These are phyloP conservation scores for Cantharis nigra DNA, from an alignment of 2,888 invertebrate genomes.

Conservation along the genomic window DNA sequence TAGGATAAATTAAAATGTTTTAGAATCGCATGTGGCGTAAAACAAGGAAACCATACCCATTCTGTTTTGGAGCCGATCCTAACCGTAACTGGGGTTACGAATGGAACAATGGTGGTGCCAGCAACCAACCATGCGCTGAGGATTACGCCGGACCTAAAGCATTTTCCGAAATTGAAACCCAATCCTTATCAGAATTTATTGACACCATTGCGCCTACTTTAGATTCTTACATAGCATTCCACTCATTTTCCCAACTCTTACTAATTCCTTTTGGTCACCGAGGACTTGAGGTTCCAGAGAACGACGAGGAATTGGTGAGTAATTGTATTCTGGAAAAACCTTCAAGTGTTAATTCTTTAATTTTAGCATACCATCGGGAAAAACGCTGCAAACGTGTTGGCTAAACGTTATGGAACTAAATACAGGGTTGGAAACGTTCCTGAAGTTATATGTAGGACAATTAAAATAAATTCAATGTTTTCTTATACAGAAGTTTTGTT, in stretches of 20 bases:
- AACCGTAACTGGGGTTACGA: constrained; percentile 33
- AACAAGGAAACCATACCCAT: constrained; percentile 60
- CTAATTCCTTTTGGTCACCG: constrained; percentile 71
- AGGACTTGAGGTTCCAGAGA: constrained; percentile 56
- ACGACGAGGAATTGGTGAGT: constrained; percentile 61
- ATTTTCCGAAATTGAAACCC: constrained; percentile 73
- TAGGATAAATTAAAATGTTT: constrained; percentile 30
- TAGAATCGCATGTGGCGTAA: constrained; percentile 74
- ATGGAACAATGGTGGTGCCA: not conserved
- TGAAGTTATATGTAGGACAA: constrained; percentile 57
- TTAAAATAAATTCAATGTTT: not conserved
- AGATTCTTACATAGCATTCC: constrained; percentile 68
- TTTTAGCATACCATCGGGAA: constrained; percentile 47
- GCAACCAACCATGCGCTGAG: constrained; percentile 60
- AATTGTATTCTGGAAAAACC: no score
- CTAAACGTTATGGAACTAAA: constrained; percentile 52
- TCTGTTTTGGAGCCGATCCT: constrained; percentile 67
- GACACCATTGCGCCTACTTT: constrained; percentile 41
- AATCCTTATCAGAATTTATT: constrained; percentile 61
- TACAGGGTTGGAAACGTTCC: constrained; percentile 56
- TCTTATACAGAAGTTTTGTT: not conserved
- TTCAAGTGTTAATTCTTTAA: no score
- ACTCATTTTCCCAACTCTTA: constrained; percentile 72
- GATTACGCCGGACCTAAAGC: constrained; percentile 68
- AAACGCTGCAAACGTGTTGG: constrained; percentile 47